phyloP scores from a whole-genome alignment of 1,140 invertebrate species.

The Sitophilus oryzae region DNA sequence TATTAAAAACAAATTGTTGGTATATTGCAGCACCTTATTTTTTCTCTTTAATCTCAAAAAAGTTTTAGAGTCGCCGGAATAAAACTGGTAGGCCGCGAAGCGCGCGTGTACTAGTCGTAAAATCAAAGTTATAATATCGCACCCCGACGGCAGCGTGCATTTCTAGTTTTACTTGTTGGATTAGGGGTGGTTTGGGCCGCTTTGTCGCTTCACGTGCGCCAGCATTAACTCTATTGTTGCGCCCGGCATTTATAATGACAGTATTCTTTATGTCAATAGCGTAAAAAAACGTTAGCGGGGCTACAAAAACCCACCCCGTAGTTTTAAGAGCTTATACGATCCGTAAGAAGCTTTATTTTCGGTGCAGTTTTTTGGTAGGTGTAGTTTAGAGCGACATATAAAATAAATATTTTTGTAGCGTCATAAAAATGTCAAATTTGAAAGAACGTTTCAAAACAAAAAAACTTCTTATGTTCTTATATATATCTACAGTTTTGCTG shows the following conservation, averaged over 20 bases:
- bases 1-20: no score
- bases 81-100: conserved; percentile 23
- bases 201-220: conserved; percentile 40
- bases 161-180: conserved; percentile 42
- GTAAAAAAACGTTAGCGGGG: conserved; percentile 33
- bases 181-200: conserved; percentile 39
- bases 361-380: background rate
- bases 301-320: conserved; percentile 23
- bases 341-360: conserved; percentile 1
- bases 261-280: conserved; percentile 33
- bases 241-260: conserved; percentile 36
- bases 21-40: no score
- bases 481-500: no score
- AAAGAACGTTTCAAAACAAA: background rate
- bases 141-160: conserved; percentile 30
- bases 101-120: conserved; percentile 34
- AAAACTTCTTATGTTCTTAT: no score
- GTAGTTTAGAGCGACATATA: background rate
- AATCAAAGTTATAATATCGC: conserved; percentile 21
- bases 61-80: conserved; percentile 10
- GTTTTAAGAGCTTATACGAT: conserved; percentile 14
- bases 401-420: background rate
- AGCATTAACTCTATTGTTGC: conserved; percentile 30
- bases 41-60: no score
- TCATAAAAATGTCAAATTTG: background rate